These are phyloP conservation scores for Pipistrellus pygmaeus DNA, from an alignment of 2,797 vertebrate species.

Conservation along the genomic window DNA sequence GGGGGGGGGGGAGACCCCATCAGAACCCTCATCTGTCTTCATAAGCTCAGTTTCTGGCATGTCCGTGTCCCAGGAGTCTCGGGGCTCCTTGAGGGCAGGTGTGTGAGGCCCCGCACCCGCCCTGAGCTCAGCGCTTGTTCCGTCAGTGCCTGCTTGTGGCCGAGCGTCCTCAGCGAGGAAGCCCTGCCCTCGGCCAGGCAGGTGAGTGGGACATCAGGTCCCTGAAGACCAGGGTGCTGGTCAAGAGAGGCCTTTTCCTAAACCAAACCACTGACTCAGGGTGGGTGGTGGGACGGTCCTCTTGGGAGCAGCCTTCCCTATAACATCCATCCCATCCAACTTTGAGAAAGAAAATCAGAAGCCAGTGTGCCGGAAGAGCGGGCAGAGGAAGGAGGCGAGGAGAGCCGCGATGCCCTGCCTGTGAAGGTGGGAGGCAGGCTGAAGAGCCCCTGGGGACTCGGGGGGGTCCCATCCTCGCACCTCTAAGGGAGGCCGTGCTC, in stretches of 20 bases:
- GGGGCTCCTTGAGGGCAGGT: rapidly evolving
- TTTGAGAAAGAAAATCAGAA: neutral
- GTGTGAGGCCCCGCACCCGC: rapidly evolving
- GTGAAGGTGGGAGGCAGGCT: constrained; percentile 75
- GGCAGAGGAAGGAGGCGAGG: neutral
- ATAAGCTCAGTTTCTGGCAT: rapidly evolving
- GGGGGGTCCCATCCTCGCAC: constrained; percentile 62
- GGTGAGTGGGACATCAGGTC: rapidly evolving
- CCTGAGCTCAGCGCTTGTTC: rapidly evolving
- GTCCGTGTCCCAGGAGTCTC: neutral
- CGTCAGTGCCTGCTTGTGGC: rapidly evolving
- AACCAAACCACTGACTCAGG: rapidly evolving
- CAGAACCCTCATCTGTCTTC: rapidly evolving
- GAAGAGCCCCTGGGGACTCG: constrained; percentile 72
- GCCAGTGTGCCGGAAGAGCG: neutral
- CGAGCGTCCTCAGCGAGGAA: neutral
- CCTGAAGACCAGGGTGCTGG: neutral
- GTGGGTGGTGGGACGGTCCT: neutral
- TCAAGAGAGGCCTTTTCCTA: rapidly evolving
- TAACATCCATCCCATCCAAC: neutral
- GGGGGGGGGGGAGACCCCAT: rapidly evolving
- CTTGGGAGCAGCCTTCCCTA: neutral
- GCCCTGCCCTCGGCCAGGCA: rapidly evolving
- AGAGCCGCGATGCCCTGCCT: constrained; percentile 73
- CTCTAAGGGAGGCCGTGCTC: constrained; percentile 10